Evolutionary conservation across 2,888 invertebrate species (phyloP).

Genomic region (Brachynemurus nebulosus): DNA sequence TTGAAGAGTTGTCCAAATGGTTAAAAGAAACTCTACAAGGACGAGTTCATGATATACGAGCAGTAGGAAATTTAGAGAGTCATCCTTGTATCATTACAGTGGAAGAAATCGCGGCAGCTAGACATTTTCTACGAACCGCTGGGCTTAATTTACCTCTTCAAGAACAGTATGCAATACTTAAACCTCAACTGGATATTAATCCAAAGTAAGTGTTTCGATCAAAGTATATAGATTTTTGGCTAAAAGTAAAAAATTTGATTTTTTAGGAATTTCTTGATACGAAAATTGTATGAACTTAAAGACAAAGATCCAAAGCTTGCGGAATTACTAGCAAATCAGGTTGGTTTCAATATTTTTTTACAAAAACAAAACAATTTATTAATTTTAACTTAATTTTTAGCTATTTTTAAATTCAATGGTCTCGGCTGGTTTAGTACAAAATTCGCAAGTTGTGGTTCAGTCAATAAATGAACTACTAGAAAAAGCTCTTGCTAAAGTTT

Average conservation of each 20-base stretch:
- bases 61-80: conserved; percentile 68
- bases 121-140: conserved; percentile 87
- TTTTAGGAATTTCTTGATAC: conserved; percentile 75
- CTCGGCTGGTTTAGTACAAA: conserved; percentile 83
- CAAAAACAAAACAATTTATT: conserved; percentile 6
- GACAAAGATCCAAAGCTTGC: conserved; percentile 67
- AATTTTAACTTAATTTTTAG: conserved; percentile 32
- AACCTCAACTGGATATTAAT: conserved; percentile 90
- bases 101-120: conserved; percentile 91
- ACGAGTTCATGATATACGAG: conserved; percentile 70
- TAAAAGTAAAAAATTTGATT: conserved; percentile 12
- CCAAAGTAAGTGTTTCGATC: conserved; percentile 50
- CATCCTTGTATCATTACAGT: conserved; percentile 94
- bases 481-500: conserved; percentile 58
- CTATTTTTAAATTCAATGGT: conserved; percentile 92
- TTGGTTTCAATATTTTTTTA: conserved; percentile 24
- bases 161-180: conserved; percentile 68
- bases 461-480: conserved; percentile 78
- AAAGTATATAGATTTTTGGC: neutral
- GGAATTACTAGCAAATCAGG: conserved; percentile 71
- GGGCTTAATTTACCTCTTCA: conserved; percentile 71
- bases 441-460: conserved; percentile 71
- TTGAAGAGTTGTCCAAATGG: conserved; percentile 67
- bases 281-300: conserved; percentile 66
- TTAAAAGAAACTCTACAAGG: conserved; percentile 61